Base-by-base conservation (phyloP, 92 coral and sea anemone genomes). In the Palythoa heliodiscus region DNA sequence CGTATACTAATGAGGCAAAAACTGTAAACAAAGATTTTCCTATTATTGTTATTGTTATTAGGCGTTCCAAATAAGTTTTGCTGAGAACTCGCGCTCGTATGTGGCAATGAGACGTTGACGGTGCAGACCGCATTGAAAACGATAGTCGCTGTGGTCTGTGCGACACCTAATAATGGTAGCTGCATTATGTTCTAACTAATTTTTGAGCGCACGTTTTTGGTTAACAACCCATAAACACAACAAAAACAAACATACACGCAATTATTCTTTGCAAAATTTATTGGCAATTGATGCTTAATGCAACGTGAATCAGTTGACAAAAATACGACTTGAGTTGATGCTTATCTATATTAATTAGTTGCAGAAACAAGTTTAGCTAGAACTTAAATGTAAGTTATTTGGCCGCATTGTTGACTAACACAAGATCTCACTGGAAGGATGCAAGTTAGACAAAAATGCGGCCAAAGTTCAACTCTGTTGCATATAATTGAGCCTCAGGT, bases 241-340 rank as follows among this genome's bases (percentile, higher is more conserved):
- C 61, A 53, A 23, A 29, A 53, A 29, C 68, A 75, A 69, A 25
- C 39, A 69, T 43, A 20, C 0, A 69, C n/a, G 19, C 19, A 69
- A 4, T 3, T 0, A 25, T 76, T 76, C 81, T 76, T 76, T 29
- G 81, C 68, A 52, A 53, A 54, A 35, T 76, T 76, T 76, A 76
- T 76, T 76, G 39, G 39, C 40, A 23, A 76, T 76, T 53, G 9
- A 15, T 52, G 25, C 61, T 73, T 58, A 73, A 73, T 23, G 60
- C 63, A 75, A 50, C 10, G 79, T 53, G 64, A 4, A 50, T 24
- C 22, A 75, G 16, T 24, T 52, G 81, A 76, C 81, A 52, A 15
- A 37, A 52, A 52, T 52, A 54, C 12, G 12, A 53, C 10, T 53
- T 15, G 12, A 53, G 19, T 53, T 76, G 22, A 54, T 76, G 67